Evolutionary conservation across 2,113 vertebrate species (phyloP).

Genomic region (Hippoglossus stenolepis): DNA sequence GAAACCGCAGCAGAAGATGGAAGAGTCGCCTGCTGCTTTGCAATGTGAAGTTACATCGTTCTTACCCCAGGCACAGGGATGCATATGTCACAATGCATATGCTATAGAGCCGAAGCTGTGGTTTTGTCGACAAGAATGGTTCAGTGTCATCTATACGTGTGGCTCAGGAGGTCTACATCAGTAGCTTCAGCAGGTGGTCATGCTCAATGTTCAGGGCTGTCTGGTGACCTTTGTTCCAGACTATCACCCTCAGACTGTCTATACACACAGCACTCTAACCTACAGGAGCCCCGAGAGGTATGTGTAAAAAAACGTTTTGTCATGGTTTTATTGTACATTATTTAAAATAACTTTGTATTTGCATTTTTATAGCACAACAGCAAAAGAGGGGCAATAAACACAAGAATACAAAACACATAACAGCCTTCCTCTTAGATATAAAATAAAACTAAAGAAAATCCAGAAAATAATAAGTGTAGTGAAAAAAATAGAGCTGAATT

Average conservation of each 20-base stretch:
- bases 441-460: not conserved
- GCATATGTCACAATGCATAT: constrained; percentile 54
- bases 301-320: not conserved
- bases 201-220: not conserved
- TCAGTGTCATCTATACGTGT: not conserved
- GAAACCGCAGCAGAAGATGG: constrained; percentile 30
- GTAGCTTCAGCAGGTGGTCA: not conserved
- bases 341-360: too few species aligned
- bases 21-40: constrained; percentile 36
- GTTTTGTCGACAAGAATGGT: constrained; percentile 29
- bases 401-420: not conserved
- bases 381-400: too few species aligned
- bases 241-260: not conserved
- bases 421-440: not conserved
- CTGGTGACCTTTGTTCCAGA: constrained; percentile 24
- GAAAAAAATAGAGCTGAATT: too few species aligned
- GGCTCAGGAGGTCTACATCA: constrained; percentile 28
- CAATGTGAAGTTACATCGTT: constrained; percentile 49
- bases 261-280: not conserved
- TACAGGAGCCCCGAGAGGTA: not conserved
- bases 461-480: not conserved
- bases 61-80: constrained; percentile 33
- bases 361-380: too few species aligned
- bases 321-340: not conserved
- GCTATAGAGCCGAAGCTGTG: constrained; percentile 15